A percentile compares a stretch with the other conserved stretches of the same genome.
Conservation (phyloP, 2,113 vertebrate species). For the Urocolius indicus region DNA sequence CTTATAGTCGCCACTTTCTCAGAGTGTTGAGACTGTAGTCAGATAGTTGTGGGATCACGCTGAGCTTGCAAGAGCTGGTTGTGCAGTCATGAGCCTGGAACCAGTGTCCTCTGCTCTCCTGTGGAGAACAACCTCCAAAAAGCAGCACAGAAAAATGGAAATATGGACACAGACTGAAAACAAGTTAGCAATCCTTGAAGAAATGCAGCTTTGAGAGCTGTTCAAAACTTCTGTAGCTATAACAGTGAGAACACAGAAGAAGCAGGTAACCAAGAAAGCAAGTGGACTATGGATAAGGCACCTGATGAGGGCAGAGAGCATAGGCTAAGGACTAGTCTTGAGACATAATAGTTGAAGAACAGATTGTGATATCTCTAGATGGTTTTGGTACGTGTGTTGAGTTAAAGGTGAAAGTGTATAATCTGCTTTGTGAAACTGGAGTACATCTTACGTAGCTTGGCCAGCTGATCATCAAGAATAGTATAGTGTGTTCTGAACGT, state of each 20-base stretch:
- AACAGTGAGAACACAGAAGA: neutral
- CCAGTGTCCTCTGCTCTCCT: neutral
- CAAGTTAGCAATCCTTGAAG: neutral
- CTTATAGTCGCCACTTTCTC: neutral
- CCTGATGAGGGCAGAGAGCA: neutral
- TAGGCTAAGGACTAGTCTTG: neutral
- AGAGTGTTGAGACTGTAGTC: rapidly evolving
- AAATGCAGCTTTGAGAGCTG: neutral
- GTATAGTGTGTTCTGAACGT: neutral
- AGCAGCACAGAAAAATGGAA: neutral
- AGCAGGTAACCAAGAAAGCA: neutral
- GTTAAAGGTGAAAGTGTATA: neutral
- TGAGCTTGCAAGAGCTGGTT: neutral
- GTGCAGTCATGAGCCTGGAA: neutral
- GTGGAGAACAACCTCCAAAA: neutral
- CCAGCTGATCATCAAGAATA: neutral
- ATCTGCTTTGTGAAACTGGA: neutral
- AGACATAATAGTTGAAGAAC: neutral
- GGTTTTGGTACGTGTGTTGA: neutral
- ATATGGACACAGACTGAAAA: neutral
- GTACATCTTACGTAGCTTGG: neutral
- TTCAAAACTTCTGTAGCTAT: neutral
- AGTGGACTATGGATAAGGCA: neutral
- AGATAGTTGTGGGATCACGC: rapidly evolving
- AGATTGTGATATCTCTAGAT: neutral